Base-by-base conservation (phyloP, 2,888 invertebrate genomes). In the Oscheius myriophilus region DNA sequence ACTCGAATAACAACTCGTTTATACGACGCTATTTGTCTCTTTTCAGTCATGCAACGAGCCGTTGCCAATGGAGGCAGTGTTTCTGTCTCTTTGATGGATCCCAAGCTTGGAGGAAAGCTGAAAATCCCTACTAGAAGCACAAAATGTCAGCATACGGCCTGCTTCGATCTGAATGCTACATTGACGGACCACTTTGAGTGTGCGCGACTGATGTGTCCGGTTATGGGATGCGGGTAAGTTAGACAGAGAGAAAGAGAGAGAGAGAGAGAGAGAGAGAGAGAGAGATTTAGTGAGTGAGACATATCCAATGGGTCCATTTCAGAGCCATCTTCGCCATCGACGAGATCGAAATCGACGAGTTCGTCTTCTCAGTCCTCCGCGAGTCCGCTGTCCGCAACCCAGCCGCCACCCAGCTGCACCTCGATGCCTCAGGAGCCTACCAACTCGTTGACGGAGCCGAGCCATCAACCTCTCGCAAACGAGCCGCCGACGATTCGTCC, bases 261-360 rank as follows among this genome's bases (percentile, higher is more conserved):
- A 46, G 46, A 18, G 46, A 18, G 6, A 46, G 16, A 18, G 3
- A 18, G 16, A 18, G 6, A 46, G 18, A 18, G 3, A 46, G n/a
- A 46, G 6, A 46, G 46, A 46, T 4, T 4, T 4, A 33, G 33
- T 6, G 33, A 33, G 33, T 6, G 33, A 33, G 33, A 33, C 4
- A 33, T 9, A 6, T 33, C 33, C 33, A 33, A 9, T 33, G 33
- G 9, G 3, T 33, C 33, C 14, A 18, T 63, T 63, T 41, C 63
- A 63, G 63, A 3, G 39, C 52, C 12, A 21, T 18, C 25, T 65
- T 65, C 33, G 12, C 23, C 11, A 23, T 55, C 12, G 25, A 43
- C 11, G 67, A 67, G 9, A 16, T 67, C n/a, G 67, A 67, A 41
- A n/a, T 67, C 39, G 67, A 67, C 42, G 21, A 21, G 33, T 67